Base-by-base conservation (phyloP, 1,140 invertebrate genomes). In the Bombus ignitus region DNA sequence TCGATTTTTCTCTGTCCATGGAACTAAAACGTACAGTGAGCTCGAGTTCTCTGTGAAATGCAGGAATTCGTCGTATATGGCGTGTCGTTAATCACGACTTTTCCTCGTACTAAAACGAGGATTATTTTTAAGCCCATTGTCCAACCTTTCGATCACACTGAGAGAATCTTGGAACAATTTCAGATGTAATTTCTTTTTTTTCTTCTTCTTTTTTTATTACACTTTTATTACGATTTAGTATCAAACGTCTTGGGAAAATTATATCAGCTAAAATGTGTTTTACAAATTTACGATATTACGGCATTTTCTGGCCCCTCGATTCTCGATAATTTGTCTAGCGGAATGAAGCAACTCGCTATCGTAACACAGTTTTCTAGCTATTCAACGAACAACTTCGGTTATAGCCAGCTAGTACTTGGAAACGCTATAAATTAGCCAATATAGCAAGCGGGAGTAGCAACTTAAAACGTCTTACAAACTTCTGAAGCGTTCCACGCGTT, bases 341-440 rank as follows among this genome's bases (percentile, higher is more conserved):
- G 39, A 13, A 44, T 15, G 28, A 72, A 72, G n/a, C 22, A 44
- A 73, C n/a, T 73, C 25, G 71, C 28, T 44, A 71, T 37, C 18
- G 9, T 25, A 71, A 32, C n/a, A 47, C 13, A 18, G 10, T 28
- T 73, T 44, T 44, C 74, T 15, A 39, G 13, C 57, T 42, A 42
- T 62, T 62, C 75, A n/a, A 42, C 13, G 25, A 37, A 37, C 32
- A 59, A 37, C 74, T 59, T 35, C 35, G 35, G 28, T 35, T 57
- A 76, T 59, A 39, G 75, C 37, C 57, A 25, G 10, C 22, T 22
- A n/a, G 15, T 47, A 35, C 25, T 37, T 28, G 57, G 37, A 62
- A 65, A 77, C 75, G 59, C 57, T 57, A 77, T 77, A 77, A 77
- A 77, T 77, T 77, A 77, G 35, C 75, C 57, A 39, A 42, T 62